phyloP scores from a whole-genome alignment of 2,113 vertebrate genomes.

The Gavia stellata region DNA sequence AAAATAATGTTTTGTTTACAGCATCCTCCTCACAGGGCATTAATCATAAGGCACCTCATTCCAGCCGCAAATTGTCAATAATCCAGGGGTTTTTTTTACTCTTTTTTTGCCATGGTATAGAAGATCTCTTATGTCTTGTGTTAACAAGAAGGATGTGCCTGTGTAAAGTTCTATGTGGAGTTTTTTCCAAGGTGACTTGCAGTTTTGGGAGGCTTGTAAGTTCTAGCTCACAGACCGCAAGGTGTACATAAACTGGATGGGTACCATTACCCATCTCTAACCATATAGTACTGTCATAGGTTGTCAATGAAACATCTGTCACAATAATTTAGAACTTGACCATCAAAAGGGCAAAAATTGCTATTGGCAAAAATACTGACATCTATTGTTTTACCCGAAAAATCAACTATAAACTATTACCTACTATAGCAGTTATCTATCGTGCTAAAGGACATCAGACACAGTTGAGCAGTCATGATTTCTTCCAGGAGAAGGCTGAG shows the following conservation, averaged over 20 bases:
- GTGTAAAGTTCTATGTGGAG: not conserved
- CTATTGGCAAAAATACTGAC: not conserved
- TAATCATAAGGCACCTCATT: conserved; percentile 57
- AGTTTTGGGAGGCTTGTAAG: not conserved
- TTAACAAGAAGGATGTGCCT: not conserved
- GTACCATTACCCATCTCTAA: not conserved
- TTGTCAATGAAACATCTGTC: not conserved
- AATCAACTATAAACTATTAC: not conserved
- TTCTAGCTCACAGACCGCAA: not conserved
- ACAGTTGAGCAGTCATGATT: not conserved
- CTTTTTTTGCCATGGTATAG: not conserved
- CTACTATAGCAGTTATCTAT: not conserved
- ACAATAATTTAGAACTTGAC: not conserved
- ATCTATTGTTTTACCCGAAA: not conserved
- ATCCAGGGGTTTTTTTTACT: not conserved
- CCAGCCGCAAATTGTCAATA: conserved; percentile 45
- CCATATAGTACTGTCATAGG: not conserved
- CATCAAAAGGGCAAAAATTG: not conserved
- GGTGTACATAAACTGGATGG: not conserved
- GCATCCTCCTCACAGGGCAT: conserved; percentile 37
- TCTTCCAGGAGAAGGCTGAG: not conserved
- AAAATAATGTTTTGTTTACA: conserved; percentile 68
- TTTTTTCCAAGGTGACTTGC: conserved; percentile 1
- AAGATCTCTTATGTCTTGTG: not conserved
- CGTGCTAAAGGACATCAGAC: not conserved